Evolutionary conservation across 2,113 vertebrate species (phyloP), one percentile per base, ranked within the genome.

Genomic region (Geococcyx californianus): DNA sequence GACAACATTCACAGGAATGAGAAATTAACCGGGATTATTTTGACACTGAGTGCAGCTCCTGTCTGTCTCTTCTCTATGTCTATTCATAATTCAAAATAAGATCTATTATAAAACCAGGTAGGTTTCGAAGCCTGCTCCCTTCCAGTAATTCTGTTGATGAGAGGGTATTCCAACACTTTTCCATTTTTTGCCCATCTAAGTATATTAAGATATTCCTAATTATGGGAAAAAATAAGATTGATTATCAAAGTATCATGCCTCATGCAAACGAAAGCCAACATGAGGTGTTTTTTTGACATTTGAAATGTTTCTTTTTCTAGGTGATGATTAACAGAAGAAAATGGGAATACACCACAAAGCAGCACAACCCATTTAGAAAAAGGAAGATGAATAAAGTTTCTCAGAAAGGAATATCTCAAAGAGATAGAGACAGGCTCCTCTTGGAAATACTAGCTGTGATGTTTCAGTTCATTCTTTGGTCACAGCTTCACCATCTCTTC

Each of bases 381-480:
- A 72, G 11, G 21, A 93, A 72, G 54, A 84, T n/a, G 5, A 94
- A 72, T 67, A 33, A 40, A 75, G 16, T 72, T 67, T 56, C n/a
- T 87, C 70, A 70, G 58, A 78, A 19, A 87, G 26, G 14, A 92
- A 86, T 54, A 33, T 38, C 36, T 47, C 72, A 87, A 60, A 93
- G 58, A 80, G 58, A 73, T 0, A 45, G 38, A 54, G n/a, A 74
- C 4, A 80, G n/a, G 64, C 19, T 69, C 49, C 78, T 87, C 55
- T 55, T 33, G 49, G 68, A 88, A 89, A 75, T 74, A 42, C 34
- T 29, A 60, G 29, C 74, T 93, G 44, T 76, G 52, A 94, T 81
- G 70, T 67, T 94, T 87, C 88, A 83, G 38, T 51, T 92, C 90
- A 87, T 68, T 81, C 77, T 93, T 81, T 89, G 60, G 86, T 87